phyloP scores from a whole-genome alignment of 2,797 vertebrate genomes.

The Muraenolepis orangiensis region DNA sequence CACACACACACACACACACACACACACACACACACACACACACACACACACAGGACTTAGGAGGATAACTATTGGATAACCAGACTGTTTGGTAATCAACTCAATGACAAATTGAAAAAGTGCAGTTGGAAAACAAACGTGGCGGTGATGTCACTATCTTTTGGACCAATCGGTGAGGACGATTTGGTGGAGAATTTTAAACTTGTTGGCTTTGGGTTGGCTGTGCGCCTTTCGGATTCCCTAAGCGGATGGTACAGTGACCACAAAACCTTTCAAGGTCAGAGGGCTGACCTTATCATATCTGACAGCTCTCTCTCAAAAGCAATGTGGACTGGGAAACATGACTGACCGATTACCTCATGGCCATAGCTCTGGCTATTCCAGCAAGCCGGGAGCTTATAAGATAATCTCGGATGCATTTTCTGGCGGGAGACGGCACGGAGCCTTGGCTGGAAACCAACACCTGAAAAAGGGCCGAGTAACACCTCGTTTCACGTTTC shows the following conservation, averaged over 20 bases:
- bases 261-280: conserved; percentile 25
- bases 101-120: no score
- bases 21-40: not conserved
- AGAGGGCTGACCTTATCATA: conserved; percentile 16
- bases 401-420: not conserved
- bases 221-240: conserved; percentile 21
- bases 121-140: not conserved
- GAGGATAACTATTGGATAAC: not conserved
- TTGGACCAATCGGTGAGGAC: conserved; percentile 11
- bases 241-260: conserved; percentile 27
- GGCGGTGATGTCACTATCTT: not conserved
- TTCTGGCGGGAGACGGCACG: not conserved
- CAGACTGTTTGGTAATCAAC: not conserved
- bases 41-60: not conserved
- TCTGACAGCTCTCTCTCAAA: conserved; percentile 6
- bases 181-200: conserved; percentile 24
- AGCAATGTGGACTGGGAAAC: conserved; percentile 15
- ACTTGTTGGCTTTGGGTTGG: conserved; percentile 17
- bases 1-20: not conserved
- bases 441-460: not conserved
- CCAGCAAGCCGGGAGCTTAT: not conserved
- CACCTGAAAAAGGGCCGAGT: not conserved
- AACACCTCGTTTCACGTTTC: not conserved
- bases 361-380: conserved; percentile 23
- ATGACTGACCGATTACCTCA: conserved; percentile 8